A percentile compares a stretch with the other conserved stretches of the same genome.
Evolutionary conservation across 1,140 invertebrate species (phyloP).

Genomic region (Diachasmimorpha longicaudata): DNA sequence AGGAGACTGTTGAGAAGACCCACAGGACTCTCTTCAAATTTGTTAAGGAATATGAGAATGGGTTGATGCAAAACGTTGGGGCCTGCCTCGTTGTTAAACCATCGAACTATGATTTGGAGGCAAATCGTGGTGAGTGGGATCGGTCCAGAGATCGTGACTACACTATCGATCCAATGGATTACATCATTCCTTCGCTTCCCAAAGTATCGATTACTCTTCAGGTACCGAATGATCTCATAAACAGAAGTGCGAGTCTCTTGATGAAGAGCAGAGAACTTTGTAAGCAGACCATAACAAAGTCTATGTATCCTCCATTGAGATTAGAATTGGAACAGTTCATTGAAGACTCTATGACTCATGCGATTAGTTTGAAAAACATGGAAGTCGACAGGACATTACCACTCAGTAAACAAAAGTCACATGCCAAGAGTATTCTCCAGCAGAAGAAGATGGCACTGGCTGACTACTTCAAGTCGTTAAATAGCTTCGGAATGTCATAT

Average conservation of each 20-base stretch:
- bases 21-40: slow-evolving; percentile 87
- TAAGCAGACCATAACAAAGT: slow-evolving; percentile 66
- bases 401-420: slow-evolving; percentile 79
- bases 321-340: slow-evolving; percentile 71
- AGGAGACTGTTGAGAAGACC: slow-evolving; percentile 84
- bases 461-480: slow-evolving; percentile 82
- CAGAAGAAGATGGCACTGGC: slow-evolving; percentile 83
- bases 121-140: slow-evolving; percentile 38
- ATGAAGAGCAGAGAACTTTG: slow-evolving; percentile 70
- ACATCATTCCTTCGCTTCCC: slow-evolving; percentile 28
- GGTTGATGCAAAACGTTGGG: slow-evolving; percentile 54
- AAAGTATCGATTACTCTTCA: background rate
- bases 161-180: slow-evolving; percentile 37
- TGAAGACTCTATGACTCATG: slow-evolving; percentile 69
- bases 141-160: slow-evolving; percentile 21
- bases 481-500: slow-evolving; percentile 79
- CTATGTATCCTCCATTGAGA: slow-evolving; percentile 66
- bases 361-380: slow-evolving; percentile 68
- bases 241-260: slow-evolving; percentile 55
- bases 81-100: slow-evolving; percentile 44
- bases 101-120: slow-evolving; percentile 18
- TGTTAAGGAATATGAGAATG: slow-evolving; percentile 78
- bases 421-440: slow-evolving; percentile 81
- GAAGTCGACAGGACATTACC: slow-evolving; percentile 69
- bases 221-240: slow-evolving; percentile 29